Conservation (phyloP, 2,113 vertebrate species). For the Tragelaphus imberbis region DNA sequence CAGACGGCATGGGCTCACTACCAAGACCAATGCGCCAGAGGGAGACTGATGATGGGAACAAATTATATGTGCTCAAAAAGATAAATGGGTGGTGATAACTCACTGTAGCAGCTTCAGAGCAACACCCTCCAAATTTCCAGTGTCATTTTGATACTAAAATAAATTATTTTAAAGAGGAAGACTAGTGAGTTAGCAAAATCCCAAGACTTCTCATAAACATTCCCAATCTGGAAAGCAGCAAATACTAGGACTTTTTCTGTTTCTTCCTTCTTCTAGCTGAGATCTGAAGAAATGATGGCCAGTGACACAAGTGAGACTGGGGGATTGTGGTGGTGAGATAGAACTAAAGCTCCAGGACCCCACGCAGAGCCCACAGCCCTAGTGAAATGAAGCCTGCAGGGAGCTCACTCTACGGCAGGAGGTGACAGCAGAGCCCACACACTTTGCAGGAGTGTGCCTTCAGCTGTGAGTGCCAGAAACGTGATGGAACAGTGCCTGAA, state of each 20-base stretch:
- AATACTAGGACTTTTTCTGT: fast-evolving
- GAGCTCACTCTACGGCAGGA: neutral
- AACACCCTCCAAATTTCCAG: neutral
- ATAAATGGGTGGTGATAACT: fast-evolving
- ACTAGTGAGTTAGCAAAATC: neutral
- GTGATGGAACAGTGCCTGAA: neutral
- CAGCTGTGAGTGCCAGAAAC: neutral
- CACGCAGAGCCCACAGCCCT: neutral
- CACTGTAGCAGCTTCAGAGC: neutral
- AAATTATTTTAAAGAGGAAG: neutral
- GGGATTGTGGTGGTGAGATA: neutral
- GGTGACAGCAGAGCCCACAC: neutral
- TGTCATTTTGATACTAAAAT: neutral
- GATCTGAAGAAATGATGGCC: neutral
- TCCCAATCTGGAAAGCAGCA: neutral
- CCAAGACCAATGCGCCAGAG: neutral
- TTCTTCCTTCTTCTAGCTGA: neutral
- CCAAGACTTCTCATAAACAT: too few relatives aligned
- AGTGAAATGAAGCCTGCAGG: neutral
- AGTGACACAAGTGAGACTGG: neutral
- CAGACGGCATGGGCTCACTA: neutral
- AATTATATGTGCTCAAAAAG: fast-evolving
- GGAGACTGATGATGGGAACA: neutral
- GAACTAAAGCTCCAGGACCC: neutral
- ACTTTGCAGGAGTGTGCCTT: neutral